Evolutionary conservation across 2,797 vertebrate genomes (phyloP).

Genomic region (Balearica regulorum): DNA sequence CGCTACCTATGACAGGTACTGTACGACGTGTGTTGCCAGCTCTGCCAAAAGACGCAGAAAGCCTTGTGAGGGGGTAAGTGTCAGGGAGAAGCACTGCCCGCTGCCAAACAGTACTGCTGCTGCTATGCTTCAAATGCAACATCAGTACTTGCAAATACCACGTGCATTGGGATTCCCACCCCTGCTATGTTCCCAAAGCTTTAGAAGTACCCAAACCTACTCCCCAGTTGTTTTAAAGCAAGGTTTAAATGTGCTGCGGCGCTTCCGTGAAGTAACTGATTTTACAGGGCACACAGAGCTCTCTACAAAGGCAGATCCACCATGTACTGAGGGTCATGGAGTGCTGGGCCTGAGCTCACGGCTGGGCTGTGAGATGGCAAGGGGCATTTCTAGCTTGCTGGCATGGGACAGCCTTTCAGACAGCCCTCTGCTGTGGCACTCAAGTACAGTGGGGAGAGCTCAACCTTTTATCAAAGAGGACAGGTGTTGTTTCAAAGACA

Average conservation of each 20-base stretch:
- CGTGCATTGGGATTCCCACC: rapidly evolving
- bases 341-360: neutral
- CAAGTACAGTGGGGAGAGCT: neutral
- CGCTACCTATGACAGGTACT: neutral
- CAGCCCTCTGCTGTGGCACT: neutral
- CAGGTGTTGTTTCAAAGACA: neutral
- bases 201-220: neutral
- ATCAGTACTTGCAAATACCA: neutral
- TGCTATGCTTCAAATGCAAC: neutral
- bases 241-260: neutral
- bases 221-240: neutral
- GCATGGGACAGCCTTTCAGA: neutral
- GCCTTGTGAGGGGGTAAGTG: neutral
- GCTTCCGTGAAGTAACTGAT: neutral
- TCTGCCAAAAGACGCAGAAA: neutral
- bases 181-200: neutral
- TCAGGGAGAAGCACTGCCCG: rapidly evolving
- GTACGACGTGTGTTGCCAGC: rapidly evolving
- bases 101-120: neutral
- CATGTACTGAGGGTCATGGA: rapidly evolving
- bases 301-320: neutral
- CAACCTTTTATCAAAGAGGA: neutral
- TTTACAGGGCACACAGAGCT: neutral
- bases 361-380: neutral
- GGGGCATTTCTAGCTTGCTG: neutral